Conservation (phyloP, 2,113 vertebrate genomes). For the Lota lota region DNA sequence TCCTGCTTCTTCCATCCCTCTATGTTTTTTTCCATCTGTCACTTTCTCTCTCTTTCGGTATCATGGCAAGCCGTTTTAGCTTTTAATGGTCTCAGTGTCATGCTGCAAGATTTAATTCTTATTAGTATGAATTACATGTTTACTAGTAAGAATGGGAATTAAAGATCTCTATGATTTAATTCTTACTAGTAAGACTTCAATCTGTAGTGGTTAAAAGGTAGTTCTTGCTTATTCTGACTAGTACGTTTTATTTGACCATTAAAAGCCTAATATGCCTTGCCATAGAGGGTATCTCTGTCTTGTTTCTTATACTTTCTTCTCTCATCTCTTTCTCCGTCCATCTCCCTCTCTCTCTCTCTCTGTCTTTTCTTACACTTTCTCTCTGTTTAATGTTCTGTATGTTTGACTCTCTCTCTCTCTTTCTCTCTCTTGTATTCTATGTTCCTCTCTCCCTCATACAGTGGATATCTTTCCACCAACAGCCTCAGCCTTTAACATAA, state of each 20-base stretch:
- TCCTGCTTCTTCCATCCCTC: background rate
- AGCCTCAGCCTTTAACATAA: conserved; percentile 37
- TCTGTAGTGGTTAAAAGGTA: too few species aligned
- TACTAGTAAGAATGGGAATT: too few species aligned
- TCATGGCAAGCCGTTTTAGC: too few species aligned
- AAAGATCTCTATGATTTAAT: too few species aligned
- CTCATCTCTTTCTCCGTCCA: background rate
- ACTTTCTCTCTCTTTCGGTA: conserved; percentile 8
- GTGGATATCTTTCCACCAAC: conserved; percentile 40
- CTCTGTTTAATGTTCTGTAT: background rate
- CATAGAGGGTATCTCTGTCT: too few species aligned
- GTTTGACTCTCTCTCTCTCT: background rate
- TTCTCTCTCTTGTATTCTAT: background rate
- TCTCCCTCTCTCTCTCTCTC: conserved; percentile 15
- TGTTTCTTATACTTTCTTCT: background rate
- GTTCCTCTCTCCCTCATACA: background rate
- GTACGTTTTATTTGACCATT: too few species aligned
- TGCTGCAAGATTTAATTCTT: too few species aligned
- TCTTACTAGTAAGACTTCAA: too few species aligned
- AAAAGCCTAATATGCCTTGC: too few species aligned
- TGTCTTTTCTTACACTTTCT: conserved; percentile 17
- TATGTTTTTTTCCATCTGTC: background rate
- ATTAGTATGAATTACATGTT: too few species aligned
- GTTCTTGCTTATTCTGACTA: too few species aligned
- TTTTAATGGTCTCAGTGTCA: too few species aligned